phyloP scores from a whole-genome alignment of 1,140 invertebrate genomes.

The Microplitis mediator region DNA sequence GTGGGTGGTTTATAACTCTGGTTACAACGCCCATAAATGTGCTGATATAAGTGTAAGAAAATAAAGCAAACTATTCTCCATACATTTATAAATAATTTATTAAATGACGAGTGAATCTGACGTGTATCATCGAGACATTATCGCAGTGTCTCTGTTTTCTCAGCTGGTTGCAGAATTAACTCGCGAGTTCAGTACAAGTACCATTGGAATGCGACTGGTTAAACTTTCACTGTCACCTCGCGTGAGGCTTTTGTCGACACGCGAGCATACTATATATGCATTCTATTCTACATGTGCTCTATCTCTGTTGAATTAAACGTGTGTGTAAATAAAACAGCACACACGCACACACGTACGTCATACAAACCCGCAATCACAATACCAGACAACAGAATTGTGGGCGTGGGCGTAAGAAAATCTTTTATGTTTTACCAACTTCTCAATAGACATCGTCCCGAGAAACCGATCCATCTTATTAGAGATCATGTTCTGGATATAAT shows the following conservation, averaged over 20 bases:
- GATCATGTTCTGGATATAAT: too few species aligned
- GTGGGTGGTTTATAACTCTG: not conserved
- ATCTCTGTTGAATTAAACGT: too few species aligned
- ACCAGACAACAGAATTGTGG: too few species aligned
- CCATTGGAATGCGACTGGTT: conserved; percentile 46
- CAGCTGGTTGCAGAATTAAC: conserved; percentile 20
- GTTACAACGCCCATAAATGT: not conserved
- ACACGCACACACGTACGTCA: too few species aligned
- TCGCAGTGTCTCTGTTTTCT: conserved; percentile 27
- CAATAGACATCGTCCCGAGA: too few species aligned
- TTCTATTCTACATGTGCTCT: not conserved
- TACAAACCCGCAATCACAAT: too few species aligned
- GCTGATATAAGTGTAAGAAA: not conserved
- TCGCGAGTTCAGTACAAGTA: conserved; percentile 24
- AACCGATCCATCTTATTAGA: too few species aligned
- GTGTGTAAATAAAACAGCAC: too few species aligned
- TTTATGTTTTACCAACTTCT: too few species aligned
- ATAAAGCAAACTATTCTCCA: too few species aligned
- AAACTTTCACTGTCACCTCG: conserved; percentile 52
- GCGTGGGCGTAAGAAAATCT: too few species aligned
- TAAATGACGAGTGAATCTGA: conserved; percentile 3
- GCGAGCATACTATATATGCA: conserved; percentile 34
- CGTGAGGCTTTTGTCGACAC: conserved; percentile 42
- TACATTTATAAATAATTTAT: not conserved
- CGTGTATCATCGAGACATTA: conserved; percentile 13